Conservation (phyloP, 2,113 vertebrate species). For the Physeter macrocephalus region DNA sequence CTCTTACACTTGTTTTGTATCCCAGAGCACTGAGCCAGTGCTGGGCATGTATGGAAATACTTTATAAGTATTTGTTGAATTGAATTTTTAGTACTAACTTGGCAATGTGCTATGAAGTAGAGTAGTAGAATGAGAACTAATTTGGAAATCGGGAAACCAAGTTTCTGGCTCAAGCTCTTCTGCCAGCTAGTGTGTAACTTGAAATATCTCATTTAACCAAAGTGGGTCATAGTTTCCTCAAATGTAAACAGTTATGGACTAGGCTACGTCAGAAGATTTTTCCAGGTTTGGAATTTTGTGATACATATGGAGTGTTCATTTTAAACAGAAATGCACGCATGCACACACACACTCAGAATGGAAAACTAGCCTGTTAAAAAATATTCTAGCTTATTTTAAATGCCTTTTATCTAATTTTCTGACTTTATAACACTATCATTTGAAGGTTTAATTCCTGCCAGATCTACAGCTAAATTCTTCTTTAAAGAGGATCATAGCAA, state of each 20-base stretch:
- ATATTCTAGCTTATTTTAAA: background rate
- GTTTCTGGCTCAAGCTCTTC: background rate
- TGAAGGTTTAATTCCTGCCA: background rate
- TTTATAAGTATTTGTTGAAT: background rate
- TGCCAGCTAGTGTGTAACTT: background rate
- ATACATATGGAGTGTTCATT: background rate
- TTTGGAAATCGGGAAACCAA: background rate
- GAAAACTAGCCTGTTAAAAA: background rate
- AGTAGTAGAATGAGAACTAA: background rate
- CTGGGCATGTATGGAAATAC: background rate
- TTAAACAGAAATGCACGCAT: background rate
- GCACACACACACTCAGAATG: background rate
- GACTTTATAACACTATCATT: background rate
- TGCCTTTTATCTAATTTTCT: background rate
- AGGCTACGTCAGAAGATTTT: background rate
- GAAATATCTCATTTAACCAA: background rate
- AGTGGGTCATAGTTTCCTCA: background rate
- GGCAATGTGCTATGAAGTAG: background rate
- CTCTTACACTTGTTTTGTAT: background rate
- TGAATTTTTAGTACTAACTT: background rate
- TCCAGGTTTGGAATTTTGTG: background rate
- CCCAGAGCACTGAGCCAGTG: background rate
- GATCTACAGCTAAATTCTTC: background rate
- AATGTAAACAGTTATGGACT: background rate
- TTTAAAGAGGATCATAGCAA: background rate